A percentile compares a stretch with the other conserved stretches of the same genome.
Evolutionary conservation across 2,888 invertebrate genomes (phyloP).

Genomic region (Epirrhoe tristata): DNA sequence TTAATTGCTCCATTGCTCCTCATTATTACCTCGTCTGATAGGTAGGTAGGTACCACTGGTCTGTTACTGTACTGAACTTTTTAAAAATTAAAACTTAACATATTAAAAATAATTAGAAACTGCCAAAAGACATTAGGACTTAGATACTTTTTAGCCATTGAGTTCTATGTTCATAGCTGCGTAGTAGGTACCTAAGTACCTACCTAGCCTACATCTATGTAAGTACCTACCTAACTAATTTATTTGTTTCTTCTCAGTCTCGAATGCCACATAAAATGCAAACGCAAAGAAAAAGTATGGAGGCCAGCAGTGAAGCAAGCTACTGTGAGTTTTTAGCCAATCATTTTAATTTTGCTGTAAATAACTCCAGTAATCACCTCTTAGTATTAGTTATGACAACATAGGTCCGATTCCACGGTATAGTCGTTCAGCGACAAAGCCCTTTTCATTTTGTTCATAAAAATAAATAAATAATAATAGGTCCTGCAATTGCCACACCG

Average conservation of each 20-base stretch:
- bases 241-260: conserved; percentile 3
- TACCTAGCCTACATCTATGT: neutral
- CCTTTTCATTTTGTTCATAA: neutral
- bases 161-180: neutral
- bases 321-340: conserved; percentile 61
- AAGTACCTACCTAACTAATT: neutral
- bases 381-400: no score
- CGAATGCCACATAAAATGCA: conserved; percentile 40
- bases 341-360: neutral
- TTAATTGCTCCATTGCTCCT: neutral
- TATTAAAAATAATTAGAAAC: no score
- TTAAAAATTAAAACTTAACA: no score
- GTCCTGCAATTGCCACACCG: no score
- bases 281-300: conserved; percentile 59
- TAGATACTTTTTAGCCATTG: no score
- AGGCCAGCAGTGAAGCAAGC: conserved; percentile 70
- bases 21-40: neutral
- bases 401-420: no score
- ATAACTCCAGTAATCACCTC: no score
- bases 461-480: neutral
- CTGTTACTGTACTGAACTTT: no score
- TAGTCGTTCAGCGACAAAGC: no score
- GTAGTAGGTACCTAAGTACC: neutral
- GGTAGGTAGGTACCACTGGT: no score
- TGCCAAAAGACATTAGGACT: no score